A percentile compares a stretch with the other conserved stretches of the same genome.
phyloP scores from a whole-genome alignment of 2,113 vertebrate genomes.

The Platichthys stellatus region DNA sequence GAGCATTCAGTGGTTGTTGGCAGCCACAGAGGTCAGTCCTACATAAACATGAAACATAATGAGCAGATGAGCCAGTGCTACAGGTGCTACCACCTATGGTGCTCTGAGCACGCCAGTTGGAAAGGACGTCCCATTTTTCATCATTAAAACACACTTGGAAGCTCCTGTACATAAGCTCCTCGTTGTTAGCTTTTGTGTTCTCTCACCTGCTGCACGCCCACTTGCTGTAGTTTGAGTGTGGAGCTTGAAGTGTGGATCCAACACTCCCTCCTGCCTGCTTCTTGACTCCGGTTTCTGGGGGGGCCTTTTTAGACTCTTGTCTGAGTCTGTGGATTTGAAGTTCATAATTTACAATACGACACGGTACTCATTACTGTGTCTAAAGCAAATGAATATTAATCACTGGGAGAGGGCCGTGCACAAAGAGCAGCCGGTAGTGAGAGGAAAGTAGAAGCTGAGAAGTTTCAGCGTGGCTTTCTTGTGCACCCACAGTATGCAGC shows the following conservation, averaged over 20 bases:
- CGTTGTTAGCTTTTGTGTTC: background rate
- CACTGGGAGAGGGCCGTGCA: background rate
- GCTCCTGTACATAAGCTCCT: background rate
- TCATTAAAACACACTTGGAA: no score
- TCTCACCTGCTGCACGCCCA: background rate
- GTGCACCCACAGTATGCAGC: conserved; percentile 25
- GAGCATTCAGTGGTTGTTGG: no score
- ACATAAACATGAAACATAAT: no score
- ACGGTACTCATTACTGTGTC: background rate
- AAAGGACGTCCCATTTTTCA: no score
- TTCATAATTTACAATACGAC: background rate
- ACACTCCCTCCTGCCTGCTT: background rate
- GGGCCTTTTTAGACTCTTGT: background rate
- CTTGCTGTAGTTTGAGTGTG: background rate
- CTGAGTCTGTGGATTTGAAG: background rate
- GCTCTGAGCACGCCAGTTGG: no score
- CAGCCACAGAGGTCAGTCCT: no score
- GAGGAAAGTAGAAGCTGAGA: conserved; percentile 25
- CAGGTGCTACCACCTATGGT: no score
- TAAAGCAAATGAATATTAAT: background rate
- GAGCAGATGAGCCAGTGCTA: no score
- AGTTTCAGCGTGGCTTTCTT: conserved; percentile 46
- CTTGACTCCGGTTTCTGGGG: background rate
- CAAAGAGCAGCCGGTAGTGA: conserved; percentile 14
- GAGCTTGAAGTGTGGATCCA: background rate